These are phyloP conservation scores for Neotoxoptera formosana DNA, from an alignment of 1,140 invertebrate species.

Conservation along the genomic window DNA sequence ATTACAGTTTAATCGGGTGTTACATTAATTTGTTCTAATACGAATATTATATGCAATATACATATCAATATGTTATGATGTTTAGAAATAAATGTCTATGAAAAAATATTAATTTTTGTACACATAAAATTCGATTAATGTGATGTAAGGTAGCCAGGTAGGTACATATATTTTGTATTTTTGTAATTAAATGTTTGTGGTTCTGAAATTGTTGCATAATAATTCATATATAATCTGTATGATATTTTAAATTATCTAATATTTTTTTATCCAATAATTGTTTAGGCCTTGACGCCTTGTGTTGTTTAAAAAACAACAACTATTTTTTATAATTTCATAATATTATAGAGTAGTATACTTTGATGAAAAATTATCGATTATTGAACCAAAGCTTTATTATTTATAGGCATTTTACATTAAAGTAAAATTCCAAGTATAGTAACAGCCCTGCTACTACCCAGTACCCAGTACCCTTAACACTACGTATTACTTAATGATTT, in stretches of 20 bases:
- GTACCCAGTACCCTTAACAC: neutral
- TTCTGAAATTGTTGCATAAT: neutral
- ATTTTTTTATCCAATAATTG: neutral
- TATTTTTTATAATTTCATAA: neutral
- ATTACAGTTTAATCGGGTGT: neutral
- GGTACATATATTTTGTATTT: neutral
- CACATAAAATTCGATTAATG: neutral
- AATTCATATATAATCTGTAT: neutral
- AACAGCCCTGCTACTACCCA: neutral
- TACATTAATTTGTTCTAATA: neutral
- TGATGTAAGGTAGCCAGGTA: too few species aligned
- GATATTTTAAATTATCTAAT: neutral
- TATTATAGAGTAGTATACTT: neutral
- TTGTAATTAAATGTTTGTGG: neutral
- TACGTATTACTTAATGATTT: neutral
- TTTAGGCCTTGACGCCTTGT: neutral
- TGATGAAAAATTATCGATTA: neutral
- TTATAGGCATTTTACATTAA: neutral
- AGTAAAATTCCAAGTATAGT: neutral
- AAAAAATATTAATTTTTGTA: neutral
- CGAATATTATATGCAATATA: neutral
- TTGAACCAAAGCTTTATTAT: conserved; percentile 8
- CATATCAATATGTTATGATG: neutral
- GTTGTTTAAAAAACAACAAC: neutral
- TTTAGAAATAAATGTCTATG: neutral